Evolutionary conservation across 1,140 invertebrate species (phyloP).

Genomic region (Nymphalis io): DNA sequence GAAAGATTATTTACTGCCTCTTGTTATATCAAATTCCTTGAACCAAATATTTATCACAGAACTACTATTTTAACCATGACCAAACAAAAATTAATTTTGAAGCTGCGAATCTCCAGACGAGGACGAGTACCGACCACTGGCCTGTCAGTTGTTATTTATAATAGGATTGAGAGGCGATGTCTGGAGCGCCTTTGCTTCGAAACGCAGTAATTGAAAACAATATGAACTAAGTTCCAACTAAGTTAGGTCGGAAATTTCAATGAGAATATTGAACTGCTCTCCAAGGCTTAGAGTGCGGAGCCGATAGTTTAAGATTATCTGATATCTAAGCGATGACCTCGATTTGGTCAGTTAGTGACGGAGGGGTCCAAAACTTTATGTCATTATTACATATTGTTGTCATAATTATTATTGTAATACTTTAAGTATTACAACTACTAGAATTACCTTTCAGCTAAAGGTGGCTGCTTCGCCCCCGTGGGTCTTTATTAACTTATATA

Average conservation of each 20-base stretch:
- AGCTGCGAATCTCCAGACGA: not conserved
- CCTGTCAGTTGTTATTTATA: not conserved
- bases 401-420: too few species aligned
- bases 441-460: too few species aligned
- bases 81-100: not conserved
- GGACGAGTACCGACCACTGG: not conserved
- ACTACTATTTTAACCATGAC: too few species aligned
- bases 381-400: too few species aligned
- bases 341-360: not conserved
- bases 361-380: too few species aligned
- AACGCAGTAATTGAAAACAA: slow-evolving; percentile 14
- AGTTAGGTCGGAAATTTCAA: slow-evolving; percentile 41
- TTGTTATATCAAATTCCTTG: too few species aligned
- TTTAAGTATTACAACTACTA: too few species aligned
- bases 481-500: too few species aligned
- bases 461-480: too few species aligned
- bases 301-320: slow-evolving; percentile 17
- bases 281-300: not conserved
- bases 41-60: too few species aligned
- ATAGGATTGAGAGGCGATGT: not conserved
- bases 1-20: too few species aligned
- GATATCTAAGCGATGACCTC: slow-evolving; percentile 22
- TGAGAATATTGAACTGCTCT: slow-evolving; percentile 36
- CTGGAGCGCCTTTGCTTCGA: not conserved
- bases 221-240: slow-evolving; percentile 27